Base-by-base conservation (phyloP, 2,113 vertebrate species). In the Geococcyx californianus region DNA sequence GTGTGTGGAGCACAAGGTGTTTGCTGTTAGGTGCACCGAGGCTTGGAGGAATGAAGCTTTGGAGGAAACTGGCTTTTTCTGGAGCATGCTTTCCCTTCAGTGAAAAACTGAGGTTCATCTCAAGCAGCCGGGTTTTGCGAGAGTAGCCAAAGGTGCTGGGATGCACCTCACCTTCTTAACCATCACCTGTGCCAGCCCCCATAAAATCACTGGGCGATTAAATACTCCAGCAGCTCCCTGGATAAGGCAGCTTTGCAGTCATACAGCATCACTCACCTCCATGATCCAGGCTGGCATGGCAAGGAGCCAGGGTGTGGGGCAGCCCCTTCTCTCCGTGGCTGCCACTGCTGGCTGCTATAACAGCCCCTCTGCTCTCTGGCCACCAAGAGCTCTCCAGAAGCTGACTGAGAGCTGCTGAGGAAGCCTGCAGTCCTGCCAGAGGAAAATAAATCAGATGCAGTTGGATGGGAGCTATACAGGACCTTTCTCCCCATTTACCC, bases 381-480 rank as follows among this genome's bases (percentile, higher is more conserved):
- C 78, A 54, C 79, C 14, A 1, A 36, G 67, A 26, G 24, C 47
- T 24, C 42, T 18, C 58, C 59, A 6, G 19, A 7, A 40, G 38
- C 52, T 4, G 20, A 13, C 47, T 3, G 2, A 40, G 72, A 36
- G 66, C 31, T 67, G 76, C 47, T 9, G 8, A 56, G n/a, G 36
- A 40, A 77, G 19, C 26, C 66, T 62, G 74, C 9, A 45, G 56
- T 11, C 64, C 78, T 17, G 5, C 56, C 36, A 38, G 66, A 29
- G 45, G 7, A n/a, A 54, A 54, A 59, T 4, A 23, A 62, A 62
- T 0, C 0, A 12, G n/a, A 8, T 36, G 8, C 7, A 5, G 18
- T 28, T 21, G 47, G 69, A 16, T n/a, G 49, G 24, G 31, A 2
- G 42, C 33, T 55, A 14, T 0, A 26, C 5, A 34, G 34, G 45